phyloP scores from a whole-genome alignment of 2,797 vertebrate genomes.

The Xyrichtys novacula region DNA sequence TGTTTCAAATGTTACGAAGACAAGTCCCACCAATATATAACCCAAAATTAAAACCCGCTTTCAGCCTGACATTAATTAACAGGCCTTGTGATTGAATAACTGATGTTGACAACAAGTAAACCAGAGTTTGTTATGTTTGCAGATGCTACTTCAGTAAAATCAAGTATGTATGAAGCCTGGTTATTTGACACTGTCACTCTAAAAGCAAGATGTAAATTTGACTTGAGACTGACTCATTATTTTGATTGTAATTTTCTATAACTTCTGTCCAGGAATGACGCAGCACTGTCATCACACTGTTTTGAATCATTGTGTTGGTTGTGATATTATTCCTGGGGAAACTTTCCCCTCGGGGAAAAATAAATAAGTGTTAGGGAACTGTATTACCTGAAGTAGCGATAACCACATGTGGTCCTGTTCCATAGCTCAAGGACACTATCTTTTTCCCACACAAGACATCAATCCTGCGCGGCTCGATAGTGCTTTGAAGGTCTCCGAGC shows the following conservation, averaged over 20 bases:
- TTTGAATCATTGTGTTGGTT: slow-evolving; percentile 12
- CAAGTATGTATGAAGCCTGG: neutral
- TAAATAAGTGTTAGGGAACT: slow-evolving; percentile 40
- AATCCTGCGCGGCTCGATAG: slow-evolving; percentile 93
- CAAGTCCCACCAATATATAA: neutral
- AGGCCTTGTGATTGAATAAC: neutral
- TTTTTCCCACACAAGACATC: slow-evolving; percentile 95
- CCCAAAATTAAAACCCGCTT: neutral
- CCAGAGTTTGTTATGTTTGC: neutral
- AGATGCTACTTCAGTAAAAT: neutral
- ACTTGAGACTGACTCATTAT: too few relatives aligned
- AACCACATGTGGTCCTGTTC: slow-evolving; percentile 95
- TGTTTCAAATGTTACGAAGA: neutral
- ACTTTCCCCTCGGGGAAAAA: slow-evolving; percentile 27
- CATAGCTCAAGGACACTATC: slow-evolving; percentile 95
- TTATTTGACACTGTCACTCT: neutral
- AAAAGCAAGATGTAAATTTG: too few relatives aligned
- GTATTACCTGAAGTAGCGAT: slow-evolving; percentile 92
- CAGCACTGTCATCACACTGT: neutral
- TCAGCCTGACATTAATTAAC: neutral
- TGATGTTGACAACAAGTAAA: neutral
- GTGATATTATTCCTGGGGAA: slow-evolving; percentile 10
- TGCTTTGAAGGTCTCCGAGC: slow-evolving; percentile 93
- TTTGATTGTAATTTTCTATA: neutral
- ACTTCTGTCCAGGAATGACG: neutral